Percentiles rank a stretch among this genome's conserved stretches.
These are phyloP conservation scores for Drosophila fungiperda DNA, from an alignment of 2,888 invertebrate genomes.

Conservation along the genomic window DNA sequence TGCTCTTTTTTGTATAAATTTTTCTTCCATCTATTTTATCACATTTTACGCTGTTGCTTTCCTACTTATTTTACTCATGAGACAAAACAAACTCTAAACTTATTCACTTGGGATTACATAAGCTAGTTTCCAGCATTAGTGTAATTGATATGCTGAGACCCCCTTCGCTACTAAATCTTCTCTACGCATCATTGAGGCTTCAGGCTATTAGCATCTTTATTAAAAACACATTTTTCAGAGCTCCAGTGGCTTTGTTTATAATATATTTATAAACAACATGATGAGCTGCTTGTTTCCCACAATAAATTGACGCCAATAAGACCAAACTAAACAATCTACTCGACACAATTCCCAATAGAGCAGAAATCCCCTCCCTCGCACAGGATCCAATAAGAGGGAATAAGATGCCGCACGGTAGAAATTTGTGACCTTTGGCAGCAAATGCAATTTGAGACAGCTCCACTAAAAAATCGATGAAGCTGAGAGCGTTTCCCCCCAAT, in stretches of 20 bases:
- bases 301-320: slow-evolving; percentile 67
- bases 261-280: slow-evolving; percentile 70
- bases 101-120: slow-evolving; percentile 38
- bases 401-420: slow-evolving; percentile 66
- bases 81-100: slow-evolving; percentile 15
- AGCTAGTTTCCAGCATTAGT: slow-evolving; percentile 2
- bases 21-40: not conserved
- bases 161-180: slow-evolving; percentile 48
- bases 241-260: slow-evolving; percentile 58
- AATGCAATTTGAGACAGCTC: slow-evolving; percentile 56
- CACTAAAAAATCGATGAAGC: slow-evolving; percentile 42
- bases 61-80: slow-evolving; percentile 24
- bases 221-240: slow-evolving; percentile 71
- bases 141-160: slow-evolving; percentile 69
- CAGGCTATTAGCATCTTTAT: slow-evolving; percentile 71
- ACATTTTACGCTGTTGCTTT: not conserved
- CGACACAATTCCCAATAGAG: slow-evolving; percentile 47
- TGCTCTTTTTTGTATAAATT: not conserved
- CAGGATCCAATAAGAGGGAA: slow-evolving; percentile 24
- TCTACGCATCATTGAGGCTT: slow-evolving; percentile 45
- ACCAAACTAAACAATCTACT: slow-evolving; percentile 53
- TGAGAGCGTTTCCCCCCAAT: not conserved
- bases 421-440: slow-evolving; percentile 69
- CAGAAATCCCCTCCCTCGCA: slow-evolving; percentile 1
- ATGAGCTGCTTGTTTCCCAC: slow-evolving; percentile 64